Evolutionary conservation across 2,888 invertebrate species (phyloP).

Genomic region (Drosophila phalerata): DNA sequence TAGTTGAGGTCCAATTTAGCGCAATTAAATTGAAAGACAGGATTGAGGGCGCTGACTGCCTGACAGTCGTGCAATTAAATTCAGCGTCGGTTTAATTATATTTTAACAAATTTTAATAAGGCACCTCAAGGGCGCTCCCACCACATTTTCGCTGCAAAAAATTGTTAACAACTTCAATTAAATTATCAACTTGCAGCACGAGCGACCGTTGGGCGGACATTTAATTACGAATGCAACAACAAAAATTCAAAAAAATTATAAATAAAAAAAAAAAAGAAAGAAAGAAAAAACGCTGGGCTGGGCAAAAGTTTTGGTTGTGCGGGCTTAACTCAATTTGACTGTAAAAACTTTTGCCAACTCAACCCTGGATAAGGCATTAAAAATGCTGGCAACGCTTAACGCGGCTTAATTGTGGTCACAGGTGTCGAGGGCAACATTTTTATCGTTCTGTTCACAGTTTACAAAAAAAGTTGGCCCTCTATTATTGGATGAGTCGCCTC

Average conservation of each 20-base stretch:
- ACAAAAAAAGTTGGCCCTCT: slow-evolving; percentile 37
- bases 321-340: slow-evolving; percentile 77
- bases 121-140: slow-evolving; percentile 34
- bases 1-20: slow-evolving; percentile 15
- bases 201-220: slow-evolving; percentile 59
- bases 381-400: slow-evolving; percentile 72
- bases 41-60: slow-evolving; percentile 45
- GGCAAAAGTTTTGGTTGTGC: slow-evolving; percentile 60
- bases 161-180: slow-evolving; percentile 80
- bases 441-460: slow-evolving; percentile 82
- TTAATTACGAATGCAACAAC: slow-evolving; percentile 59
- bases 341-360: slow-evolving; percentile 63
- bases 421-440: slow-evolving; percentile 82
- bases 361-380: slow-evolving; percentile 39
- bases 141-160: slow-evolving; percentile 48
- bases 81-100: slow-evolving; percentile 70
- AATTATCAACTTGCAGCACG: slow-evolving; percentile 78
- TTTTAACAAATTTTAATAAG: slow-evolving; percentile 80
- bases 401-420: slow-evolving; percentile 84
- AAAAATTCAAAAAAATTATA: slow-evolving; percentile 4
- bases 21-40: slow-evolving; percentile 43
- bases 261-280: slow-evolving; percentile 21
- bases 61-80: slow-evolving; percentile 75
- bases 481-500: slow-evolving; percentile 23
- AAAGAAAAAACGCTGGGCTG: slow-evolving; percentile 24